A percentile compares a stretch with the other conserved stretches of the same genome.
These are phyloP conservation scores for Drosophila arizonae DNA, from an alignment of 1,140 invertebrate genomes.

Conservation along the genomic window DNA sequence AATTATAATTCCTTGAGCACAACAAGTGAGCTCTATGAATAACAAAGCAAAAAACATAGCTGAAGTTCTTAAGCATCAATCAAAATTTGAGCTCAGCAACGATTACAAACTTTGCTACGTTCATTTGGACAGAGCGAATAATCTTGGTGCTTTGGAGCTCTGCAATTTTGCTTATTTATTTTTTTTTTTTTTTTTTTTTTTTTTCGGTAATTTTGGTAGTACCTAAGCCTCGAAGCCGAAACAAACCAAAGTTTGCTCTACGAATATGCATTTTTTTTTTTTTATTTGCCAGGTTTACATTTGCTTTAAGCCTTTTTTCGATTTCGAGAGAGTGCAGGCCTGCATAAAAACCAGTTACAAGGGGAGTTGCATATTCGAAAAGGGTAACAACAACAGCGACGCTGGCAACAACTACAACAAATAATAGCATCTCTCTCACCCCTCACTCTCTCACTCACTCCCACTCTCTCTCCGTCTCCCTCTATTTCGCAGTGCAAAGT, in stretches of 20 bases:
- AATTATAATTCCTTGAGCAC: no score
- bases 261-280: conserved; percentile 39
- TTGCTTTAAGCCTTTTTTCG: conserved; percentile 68
- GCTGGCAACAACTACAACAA: conserved; percentile 30
- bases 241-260: conserved; percentile 68
- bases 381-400: conserved; percentile 38
- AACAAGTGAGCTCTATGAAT: no score
- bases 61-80: neutral
- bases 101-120: conserved; percentile 17
- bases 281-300: conserved; percentile 45
- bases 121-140: conserved; percentile 20
- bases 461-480: conserved; percentile 26
- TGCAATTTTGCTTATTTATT: conserved; percentile 7
- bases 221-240: conserved; percentile 47
- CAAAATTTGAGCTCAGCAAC: neutral
- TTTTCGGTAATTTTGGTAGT: conserved; percentile 24
- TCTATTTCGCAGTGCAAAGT: conserved; percentile 58
- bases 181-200: neutral
- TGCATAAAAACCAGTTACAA: conserved; percentile 60
- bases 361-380: conserved; percentile 47
- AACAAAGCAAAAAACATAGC: neutral
- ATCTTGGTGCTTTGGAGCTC: conserved; percentile 1
- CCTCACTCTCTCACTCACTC: neutral
- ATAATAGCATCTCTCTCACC: conserved; percentile 40
- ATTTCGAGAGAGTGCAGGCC: conserved; percentile 39